phyloP scores from a whole-genome alignment of 2,888 invertebrate species.

The Ephialtes manifestator region DNA sequence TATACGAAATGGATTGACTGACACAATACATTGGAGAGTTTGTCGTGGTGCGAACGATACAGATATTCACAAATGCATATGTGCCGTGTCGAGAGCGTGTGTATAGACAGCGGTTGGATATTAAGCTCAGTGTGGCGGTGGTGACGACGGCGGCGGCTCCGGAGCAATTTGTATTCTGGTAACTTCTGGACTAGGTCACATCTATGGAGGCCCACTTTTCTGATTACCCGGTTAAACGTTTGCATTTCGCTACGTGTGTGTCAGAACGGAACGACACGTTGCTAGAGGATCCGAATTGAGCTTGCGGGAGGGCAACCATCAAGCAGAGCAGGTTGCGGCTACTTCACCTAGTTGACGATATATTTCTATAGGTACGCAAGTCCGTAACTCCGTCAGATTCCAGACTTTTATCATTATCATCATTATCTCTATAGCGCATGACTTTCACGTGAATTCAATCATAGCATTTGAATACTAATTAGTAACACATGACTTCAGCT shows the following conservation, averaged over 20 bases:
- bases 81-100: slow-evolving; percentile 42
- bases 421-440: neutral
- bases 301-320: slow-evolving; percentile 30
- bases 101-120: slow-evolving; percentile 58
- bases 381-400: neutral
- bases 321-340: slow-evolving; percentile 10
- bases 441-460: slow-evolving; percentile 5
- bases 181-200: slow-evolving; percentile 84
- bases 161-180: slow-evolving; percentile 83
- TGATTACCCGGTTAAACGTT: slow-evolving; percentile 83
- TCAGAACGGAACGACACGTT: slow-evolving; percentile 30
- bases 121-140: slow-evolving; percentile 65
- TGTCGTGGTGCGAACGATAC: neutral
- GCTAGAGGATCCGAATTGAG: slow-evolving; percentile 51
- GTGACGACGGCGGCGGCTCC: slow-evolving; percentile 50
- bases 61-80: slow-evolving; percentile 38
- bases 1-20: slow-evolving; percentile 54
- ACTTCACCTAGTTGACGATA: slow-evolving; percentile 1
- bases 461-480: slow-evolving; percentile 5
- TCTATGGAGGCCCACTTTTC: slow-evolving; percentile 83
- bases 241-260: slow-evolving; percentile 75
- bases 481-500: slow-evolving; percentile 14
- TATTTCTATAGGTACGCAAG: neutral
- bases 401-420: neutral
- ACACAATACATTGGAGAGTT: slow-evolving; percentile 1